phyloP scores from a whole-genome alignment of 2,888 invertebrate species.

The Erebia aethiops region DNA sequence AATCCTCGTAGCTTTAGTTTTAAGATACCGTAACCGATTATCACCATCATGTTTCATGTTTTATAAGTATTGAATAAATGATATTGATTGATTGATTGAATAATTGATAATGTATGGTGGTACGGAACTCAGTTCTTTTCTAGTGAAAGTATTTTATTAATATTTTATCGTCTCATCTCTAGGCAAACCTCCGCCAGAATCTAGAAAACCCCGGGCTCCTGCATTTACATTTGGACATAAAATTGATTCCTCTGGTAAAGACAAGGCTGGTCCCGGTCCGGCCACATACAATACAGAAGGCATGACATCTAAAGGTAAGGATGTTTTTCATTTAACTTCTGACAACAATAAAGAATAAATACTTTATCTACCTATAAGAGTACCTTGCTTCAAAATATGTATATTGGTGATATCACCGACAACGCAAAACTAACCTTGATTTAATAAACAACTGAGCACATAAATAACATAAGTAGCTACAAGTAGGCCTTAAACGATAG shows the following conservation, averaged over 20 bases:
- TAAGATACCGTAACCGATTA: too few relatives aligned
- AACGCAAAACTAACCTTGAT: not conserved
- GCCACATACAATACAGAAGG: constrained; percentile 95
- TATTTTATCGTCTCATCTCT: constrained; percentile 39
- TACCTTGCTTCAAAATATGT: not conserved
- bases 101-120: too few relatives aligned
- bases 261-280: constrained; percentile 91
- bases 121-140: too few relatives aligned
- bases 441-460: constrained; percentile 1
- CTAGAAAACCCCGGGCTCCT: constrained; percentile 89
- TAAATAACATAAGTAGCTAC: not conserved
- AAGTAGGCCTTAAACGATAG: not conserved
- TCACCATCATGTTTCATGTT: too few relatives aligned
- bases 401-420: constrained; percentile 1
- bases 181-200: constrained; percentile 91
- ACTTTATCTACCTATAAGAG: too few relatives aligned
- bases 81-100: too few relatives aligned
- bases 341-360: not conserved
- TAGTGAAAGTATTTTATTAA: too few relatives aligned
- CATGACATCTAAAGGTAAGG: constrained; percentile 90
- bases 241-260: constrained; percentile 76
- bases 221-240: constrained; percentile 92
- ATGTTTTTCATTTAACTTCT: constrained; percentile 10
- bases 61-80: too few relatives aligned
- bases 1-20: too few relatives aligned